phyloP scores from a whole-genome alignment of 2,797 vertebrate species.

The Coluber constrictor region DNA sequence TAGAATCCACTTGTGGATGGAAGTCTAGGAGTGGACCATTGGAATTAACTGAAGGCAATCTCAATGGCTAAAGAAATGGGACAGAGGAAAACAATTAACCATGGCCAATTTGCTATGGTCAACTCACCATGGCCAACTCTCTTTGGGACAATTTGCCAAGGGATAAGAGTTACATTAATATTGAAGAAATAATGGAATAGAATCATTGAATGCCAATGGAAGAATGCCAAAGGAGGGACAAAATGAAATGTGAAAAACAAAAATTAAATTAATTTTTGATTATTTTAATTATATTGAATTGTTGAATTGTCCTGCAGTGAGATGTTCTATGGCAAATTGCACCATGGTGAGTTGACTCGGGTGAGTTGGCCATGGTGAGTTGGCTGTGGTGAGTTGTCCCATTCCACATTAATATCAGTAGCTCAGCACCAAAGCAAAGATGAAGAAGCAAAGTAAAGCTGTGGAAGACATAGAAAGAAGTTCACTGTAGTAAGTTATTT shows the following conservation, averaged over 20 bases:
- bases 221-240: not conserved
- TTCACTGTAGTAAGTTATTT: not conserved
- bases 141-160: not conserved
- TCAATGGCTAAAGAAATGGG: not conserved
- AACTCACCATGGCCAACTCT: not conserved
- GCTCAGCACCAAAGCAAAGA: not conserved
- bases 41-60: not conserved
- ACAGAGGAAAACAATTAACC: not conserved
- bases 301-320: not conserved
- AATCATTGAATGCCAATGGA: not conserved
- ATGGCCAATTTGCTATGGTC: too few relatives aligned
- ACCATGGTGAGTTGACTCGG: not conserved
- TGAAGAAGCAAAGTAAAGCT: not conserved
- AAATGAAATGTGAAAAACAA: not conserved
- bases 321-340: not conserved
- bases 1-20: not conserved
- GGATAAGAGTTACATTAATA: not conserved
- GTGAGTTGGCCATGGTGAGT: accelerated
- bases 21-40: not conserved
- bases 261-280: not conserved
- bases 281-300: not conserved
- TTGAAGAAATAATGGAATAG: not conserved
- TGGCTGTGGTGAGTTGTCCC: not conserved
- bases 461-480: not conserved
- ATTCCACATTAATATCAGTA: not conserved